Conservation (phyloP, 2,797 vertebrate species). For the Melanotaenia nigrans region DNA sequence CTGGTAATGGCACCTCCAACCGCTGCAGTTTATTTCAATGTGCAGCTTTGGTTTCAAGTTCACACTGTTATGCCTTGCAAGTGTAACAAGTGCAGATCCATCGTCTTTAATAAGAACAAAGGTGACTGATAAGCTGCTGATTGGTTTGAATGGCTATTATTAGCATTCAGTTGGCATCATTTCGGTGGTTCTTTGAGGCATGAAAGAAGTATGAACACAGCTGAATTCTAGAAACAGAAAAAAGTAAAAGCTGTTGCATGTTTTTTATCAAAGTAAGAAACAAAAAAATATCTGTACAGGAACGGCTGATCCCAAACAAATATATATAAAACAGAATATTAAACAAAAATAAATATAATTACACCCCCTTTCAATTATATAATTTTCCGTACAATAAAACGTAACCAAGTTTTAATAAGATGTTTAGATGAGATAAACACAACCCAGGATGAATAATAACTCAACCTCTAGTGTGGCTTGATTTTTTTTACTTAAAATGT, state of each 20-base stretch:
- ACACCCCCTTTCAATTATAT: too few relatives aligned
- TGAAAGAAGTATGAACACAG: background rate
- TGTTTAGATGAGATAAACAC: too few relatives aligned
- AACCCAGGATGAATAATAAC: background rate
- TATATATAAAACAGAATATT: too few relatives aligned
- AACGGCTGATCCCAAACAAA: background rate
- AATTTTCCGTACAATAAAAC: too few relatives aligned
- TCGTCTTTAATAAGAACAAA: conserved; percentile 21
- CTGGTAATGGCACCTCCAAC: conserved; percentile 36
- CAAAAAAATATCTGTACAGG: background rate
- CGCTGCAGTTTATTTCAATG: conserved; percentile 51
- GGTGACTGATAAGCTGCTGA: background rate
- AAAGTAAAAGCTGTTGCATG: background rate
- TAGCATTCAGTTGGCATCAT: background rate
- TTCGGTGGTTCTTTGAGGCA: background rate
- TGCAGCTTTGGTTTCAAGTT: conserved; percentile 24
- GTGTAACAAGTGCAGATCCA: conserved; percentile 2
- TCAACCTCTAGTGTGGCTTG: background rate
- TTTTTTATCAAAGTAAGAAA: too few relatives aligned
- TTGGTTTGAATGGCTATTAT: conserved; percentile 4
- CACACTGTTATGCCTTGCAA: conserved; percentile 29
- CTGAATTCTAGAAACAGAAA: background rate
- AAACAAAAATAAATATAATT: background rate
- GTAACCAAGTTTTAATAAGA: too few relatives aligned
- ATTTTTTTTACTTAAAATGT: background rate